phyloP scores from a whole-genome alignment of 2,797 vertebrate genomes.

The Gymnoscopelus braueri region DNA sequence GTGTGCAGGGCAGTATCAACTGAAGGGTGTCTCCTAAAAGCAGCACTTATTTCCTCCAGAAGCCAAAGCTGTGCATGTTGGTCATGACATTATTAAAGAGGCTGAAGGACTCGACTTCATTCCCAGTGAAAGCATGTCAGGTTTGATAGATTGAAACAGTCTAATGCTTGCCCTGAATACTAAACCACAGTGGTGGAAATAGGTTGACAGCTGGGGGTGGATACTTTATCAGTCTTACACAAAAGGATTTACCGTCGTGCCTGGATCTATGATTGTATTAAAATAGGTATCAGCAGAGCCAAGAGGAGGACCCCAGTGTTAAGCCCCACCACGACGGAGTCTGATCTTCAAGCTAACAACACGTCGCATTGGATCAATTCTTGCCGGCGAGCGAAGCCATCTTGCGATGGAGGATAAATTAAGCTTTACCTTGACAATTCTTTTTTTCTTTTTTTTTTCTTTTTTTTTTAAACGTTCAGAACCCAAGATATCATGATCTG shows the following conservation, averaged over 20 bases:
- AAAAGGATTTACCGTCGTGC: slow-evolving; percentile 76
- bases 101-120: slow-evolving; percentile 74
- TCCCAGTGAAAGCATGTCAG: slow-evolving; percentile 77
- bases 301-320: slow-evolving; percentile 42
- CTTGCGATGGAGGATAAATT: too few relatives aligned
- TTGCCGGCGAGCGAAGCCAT: too few relatives aligned
- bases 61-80: slow-evolving; percentile 51
- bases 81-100: slow-evolving; percentile 71
- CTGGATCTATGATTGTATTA: slow-evolving; percentile 72
- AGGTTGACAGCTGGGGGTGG: slow-evolving; percentile 79
- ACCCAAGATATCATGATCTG: too few relatives aligned
- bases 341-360: too few relatives aligned
- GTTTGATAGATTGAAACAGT: slow-evolving; percentile 81
- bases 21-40: slow-evolving; percentile 37
- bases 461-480: too few relatives aligned
- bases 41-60: slow-evolving; percentile 34
- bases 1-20: too few relatives aligned
- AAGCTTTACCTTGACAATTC: too few relatives aligned
- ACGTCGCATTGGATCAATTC: too few relatives aligned
- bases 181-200: slow-evolving; percentile 72
- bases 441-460: too few relatives aligned
- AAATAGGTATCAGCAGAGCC: slow-evolving; percentile 59
- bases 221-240: slow-evolving; percentile 81
- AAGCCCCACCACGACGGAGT: slow-evolving; percentile 9
- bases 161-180: slow-evolving; percentile 68